These are phyloP conservation scores for Philonicus albiceps DNA, from an alignment of 2,888 invertebrate species.

Conservation along the genomic window DNA sequence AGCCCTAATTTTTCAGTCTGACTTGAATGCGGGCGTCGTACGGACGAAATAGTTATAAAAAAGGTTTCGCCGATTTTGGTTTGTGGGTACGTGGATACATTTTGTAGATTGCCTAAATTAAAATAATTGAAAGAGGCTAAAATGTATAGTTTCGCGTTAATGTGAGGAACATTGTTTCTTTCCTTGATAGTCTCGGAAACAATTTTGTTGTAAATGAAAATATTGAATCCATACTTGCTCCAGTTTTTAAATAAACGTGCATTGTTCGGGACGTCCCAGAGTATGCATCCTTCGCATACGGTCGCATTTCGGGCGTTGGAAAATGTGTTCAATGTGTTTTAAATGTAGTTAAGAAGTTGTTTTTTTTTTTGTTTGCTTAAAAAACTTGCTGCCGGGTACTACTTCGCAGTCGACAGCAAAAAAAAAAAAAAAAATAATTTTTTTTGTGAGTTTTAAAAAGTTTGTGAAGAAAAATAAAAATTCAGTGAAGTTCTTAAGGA, in stretches of 20 bases:
- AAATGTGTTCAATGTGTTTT: constrained; percentile 20
- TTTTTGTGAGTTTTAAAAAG: constrained; percentile 16
- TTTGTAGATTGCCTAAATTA: constrained; percentile 36
- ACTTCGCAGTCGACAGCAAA: background rate
- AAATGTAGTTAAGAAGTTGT: constrained; percentile 2
- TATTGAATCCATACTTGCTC: background rate
- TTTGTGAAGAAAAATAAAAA: background rate
- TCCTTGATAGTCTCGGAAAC: background rate
- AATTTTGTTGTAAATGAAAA: background rate
- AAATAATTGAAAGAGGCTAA: background rate
- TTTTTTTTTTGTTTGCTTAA: no score
- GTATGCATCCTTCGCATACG: background rate
- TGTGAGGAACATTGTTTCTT: background rate
- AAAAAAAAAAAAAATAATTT: background rate
- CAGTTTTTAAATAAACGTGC: background rate
- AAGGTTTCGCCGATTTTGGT: background rate
- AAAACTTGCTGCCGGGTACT: background rate
- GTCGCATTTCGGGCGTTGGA: background rate
- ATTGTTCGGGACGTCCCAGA: background rate
- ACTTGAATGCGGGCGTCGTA: constrained; percentile 63
- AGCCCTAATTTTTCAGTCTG: constrained; percentile 58
- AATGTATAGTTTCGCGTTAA: background rate
- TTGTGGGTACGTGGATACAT: constrained; percentile 31
- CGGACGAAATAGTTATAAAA: constrained; percentile 56
- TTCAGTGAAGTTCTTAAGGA: background rate